Percentiles rank a stretch among this genome's conserved stretches.
Conservation (phyloP, 2,888 invertebrate genomes). For the Drosophila cracens region DNA sequence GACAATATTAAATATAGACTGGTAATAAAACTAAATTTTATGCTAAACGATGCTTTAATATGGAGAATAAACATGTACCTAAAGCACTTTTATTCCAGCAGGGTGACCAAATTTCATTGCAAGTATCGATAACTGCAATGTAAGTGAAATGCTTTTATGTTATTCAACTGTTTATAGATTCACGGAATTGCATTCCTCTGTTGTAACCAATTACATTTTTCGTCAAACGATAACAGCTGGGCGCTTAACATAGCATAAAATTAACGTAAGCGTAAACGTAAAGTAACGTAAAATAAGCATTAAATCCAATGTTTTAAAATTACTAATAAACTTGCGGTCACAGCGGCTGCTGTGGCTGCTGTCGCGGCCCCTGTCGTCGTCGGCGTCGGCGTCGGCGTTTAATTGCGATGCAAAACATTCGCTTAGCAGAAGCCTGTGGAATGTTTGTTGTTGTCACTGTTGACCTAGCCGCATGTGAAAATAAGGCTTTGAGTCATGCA, state of each 20-base stretch:
- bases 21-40: not conserved
- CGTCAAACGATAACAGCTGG: not conserved
- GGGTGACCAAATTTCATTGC: not conserved
- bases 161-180: not conserved
- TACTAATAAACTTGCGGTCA: conserved; percentile 1
- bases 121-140: not conserved
- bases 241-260: not conserved
- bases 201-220: not conserved
- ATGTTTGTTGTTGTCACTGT: conserved; percentile 57
- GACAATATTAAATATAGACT: not conserved
- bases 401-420: conserved; percentile 32
- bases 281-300: not conserved
- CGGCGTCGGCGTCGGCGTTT: conserved; percentile 22
- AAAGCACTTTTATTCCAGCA: not conserved
- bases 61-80: not conserved
- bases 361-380: conserved; percentile 6
- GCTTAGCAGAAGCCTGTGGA: conserved; percentile 38
- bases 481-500: conserved; percentile 57
- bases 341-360: conserved; percentile 2
- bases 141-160: not conserved
- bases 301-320: conserved; percentile 2
- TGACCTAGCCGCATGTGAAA: conserved; percentile 73
- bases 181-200: not conserved
- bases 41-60: not conserved
- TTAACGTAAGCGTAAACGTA: not conserved